Evolutionary conservation across 2,888 invertebrate species (phyloP).

Genomic region (Tolmerus cingulatus): DNA sequence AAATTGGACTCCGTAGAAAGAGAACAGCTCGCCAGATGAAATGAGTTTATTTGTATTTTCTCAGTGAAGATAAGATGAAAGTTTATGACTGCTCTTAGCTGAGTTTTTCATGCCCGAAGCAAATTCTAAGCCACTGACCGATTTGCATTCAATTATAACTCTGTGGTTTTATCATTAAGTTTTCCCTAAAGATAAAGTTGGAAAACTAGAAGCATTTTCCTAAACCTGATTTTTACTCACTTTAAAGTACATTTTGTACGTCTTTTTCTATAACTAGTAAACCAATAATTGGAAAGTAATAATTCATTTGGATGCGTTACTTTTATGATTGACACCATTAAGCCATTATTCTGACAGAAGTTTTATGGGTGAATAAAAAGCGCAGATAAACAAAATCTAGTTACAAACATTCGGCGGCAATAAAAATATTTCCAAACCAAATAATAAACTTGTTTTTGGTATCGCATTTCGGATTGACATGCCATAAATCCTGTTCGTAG

Average conservation of each 20-base stretch:
- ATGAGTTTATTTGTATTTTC: conserved; percentile 43
- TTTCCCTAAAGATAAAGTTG: neutral
- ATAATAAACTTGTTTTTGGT: conserved; percentile 16
- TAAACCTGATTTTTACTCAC: neutral
- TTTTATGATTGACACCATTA: neutral
- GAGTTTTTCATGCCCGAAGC: neutral
- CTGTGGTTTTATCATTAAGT: neutral
- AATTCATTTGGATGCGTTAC: neutral
- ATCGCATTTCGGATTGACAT: conserved; percentile 20
- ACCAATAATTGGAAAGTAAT: neutral
- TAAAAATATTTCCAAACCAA: conserved; percentile 10
- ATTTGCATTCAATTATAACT: neutral
- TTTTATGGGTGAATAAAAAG: neutral
- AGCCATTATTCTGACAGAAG: neutral
- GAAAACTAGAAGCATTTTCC: neutral
- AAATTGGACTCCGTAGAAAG: conserved; percentile 39
- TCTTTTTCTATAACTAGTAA: neutral
- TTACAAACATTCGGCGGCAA: neutral
- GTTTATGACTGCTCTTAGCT: neutral
- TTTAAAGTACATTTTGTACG: neutral
- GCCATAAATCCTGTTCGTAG: neutral
- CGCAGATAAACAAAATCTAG: neutral
- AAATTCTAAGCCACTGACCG: neutral
- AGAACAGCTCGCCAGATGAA: conserved; percentile 23
- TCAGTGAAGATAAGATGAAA: neutral